These are phyloP conservation scores for Leptestheria dahalacensis DNA, from an alignment of 1,140 invertebrate species.

Conservation along the genomic window DNA sequence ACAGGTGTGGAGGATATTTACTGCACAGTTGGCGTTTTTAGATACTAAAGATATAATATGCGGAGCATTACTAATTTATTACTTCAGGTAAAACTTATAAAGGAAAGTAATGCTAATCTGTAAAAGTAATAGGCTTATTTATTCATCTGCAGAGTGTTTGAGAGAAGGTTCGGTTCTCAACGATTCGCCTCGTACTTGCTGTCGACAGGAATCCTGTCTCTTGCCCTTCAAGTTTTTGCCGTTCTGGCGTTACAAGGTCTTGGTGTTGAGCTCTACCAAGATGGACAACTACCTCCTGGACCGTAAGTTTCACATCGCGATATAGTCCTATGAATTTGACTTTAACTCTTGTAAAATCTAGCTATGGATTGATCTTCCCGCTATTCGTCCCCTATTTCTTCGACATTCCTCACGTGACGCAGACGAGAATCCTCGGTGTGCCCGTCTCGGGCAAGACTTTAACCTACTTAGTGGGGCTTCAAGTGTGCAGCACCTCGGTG, in stretches of 20 bases:
- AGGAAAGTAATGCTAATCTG: too few relatives aligned
- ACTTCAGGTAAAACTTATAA: slow-evolving; percentile 28
- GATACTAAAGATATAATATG: slow-evolving; percentile 38
- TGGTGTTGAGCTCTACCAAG: slow-evolving; percentile 26
- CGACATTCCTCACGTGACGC: slow-evolving; percentile 36
- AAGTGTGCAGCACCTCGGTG: slow-evolving; percentile 29
- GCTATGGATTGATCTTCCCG: slow-evolving; percentile 32
- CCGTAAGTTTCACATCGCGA: slow-evolving; percentile 25
- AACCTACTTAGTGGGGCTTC: slow-evolving; percentile 37
- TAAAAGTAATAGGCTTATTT: not conserved
- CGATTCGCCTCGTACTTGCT: slow-evolving; percentile 36
- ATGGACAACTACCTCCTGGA: slow-evolving; percentile 29
- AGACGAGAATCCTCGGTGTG: slow-evolving; percentile 33
- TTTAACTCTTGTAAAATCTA: slow-evolving; percentile 21
- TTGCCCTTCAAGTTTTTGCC: slow-evolving; percentile 28
- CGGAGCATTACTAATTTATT: slow-evolving; percentile 36
- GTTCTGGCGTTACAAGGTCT: slow-evolving; percentile 25
- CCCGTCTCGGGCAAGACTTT: slow-evolving; percentile 39
- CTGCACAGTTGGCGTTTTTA: slow-evolving; percentile 33
- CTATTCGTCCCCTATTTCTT: slow-evolving; percentile 35
- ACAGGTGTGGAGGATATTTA: slow-evolving; percentile 34
- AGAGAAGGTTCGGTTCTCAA: slow-evolving; percentile 36
- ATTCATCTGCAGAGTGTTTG: slow-evolving; percentile 32
- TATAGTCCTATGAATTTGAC: not conserved
- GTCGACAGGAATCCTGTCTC: slow-evolving; percentile 29